phyloP scores from a whole-genome alignment of 1,140 invertebrate species.

The Calliphora vicina region DNA sequence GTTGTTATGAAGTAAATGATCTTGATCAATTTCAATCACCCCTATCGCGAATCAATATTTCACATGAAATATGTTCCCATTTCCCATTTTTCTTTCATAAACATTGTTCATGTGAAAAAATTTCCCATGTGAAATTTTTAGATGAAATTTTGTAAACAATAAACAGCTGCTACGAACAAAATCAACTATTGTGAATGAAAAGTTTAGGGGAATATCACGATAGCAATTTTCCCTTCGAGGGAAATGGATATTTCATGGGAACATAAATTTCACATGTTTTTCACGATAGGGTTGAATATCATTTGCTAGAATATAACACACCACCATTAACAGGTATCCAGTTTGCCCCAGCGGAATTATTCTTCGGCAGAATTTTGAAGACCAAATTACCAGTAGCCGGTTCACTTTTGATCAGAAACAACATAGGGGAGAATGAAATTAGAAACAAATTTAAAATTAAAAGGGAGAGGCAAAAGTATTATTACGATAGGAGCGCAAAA shows the following conservation, averaged over 20 bases:
- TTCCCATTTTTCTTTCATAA: no score
- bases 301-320: conserved; percentile 32
- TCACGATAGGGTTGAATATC: conserved; percentile 8
- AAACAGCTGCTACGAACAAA: no score
- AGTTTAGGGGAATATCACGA: no score
- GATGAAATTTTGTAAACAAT: no score
- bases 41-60: no score
- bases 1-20: conserved; percentile 29
- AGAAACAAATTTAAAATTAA: neutral
- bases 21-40: neutral
- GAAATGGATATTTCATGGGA: no score
- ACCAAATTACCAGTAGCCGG: neutral
- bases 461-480: conserved; percentile 21
- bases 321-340: conserved; percentile 13
- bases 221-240: no score
- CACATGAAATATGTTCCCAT: no score
- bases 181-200: no score
- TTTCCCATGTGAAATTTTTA: no score
- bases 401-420: neutral
- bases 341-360: conserved; percentile 3
- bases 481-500: conserved; percentile 24
- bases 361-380: conserved; percentile 25
- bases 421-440: neutral
- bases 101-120: no score
- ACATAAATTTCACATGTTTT: no score